Percentiles rank a stretch among this genome's conserved stretches.
phyloP scores from a whole-genome alignment of 2,888 invertebrate genomes.

The Selenia dentaria region DNA sequence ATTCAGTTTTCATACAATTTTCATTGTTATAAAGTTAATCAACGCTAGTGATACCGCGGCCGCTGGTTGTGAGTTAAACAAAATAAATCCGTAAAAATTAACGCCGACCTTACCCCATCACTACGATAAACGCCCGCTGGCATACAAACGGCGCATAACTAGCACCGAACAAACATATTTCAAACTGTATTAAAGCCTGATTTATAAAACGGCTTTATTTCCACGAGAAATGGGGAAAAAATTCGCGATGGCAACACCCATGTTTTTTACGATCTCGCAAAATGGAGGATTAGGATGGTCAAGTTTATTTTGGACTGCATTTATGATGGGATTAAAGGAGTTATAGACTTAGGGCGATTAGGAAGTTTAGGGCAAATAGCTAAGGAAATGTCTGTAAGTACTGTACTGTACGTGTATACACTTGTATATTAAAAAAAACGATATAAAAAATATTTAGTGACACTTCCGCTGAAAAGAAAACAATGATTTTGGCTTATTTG shows the following conservation, averaged over 20 bases:
- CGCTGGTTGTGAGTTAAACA: too few species aligned
- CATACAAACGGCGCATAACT: conserved; percentile 70
- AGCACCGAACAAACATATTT: conserved; percentile 59
- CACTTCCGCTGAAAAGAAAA: too few species aligned
- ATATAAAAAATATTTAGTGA: too few species aligned
- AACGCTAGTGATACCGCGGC: too few species aligned
- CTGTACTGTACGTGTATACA: too few species aligned
- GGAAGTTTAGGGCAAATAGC: conserved; percentile 10
- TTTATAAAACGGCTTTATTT: conserved; percentile 59
- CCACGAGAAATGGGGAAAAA: conserved; percentile 46
- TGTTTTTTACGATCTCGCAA: conserved; percentile 48
- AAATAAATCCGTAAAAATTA: conserved; percentile 2
- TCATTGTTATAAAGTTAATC: too few species aligned
- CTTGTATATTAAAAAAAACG: too few species aligned
- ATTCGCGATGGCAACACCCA: conserved; percentile 42
- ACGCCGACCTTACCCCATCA: conserved; percentile 23
- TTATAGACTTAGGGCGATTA: conserved; percentile 10
- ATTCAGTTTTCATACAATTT: too few species aligned
- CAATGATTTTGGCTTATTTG: too few species aligned
- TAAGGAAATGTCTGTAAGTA: too few species aligned
- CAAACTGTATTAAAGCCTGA: conserved; percentile 66
- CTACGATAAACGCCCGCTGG: conserved; percentile 38
- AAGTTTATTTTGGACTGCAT: conserved; percentile 36
- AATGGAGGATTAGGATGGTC: conserved; percentile 42
- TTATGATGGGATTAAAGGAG: conserved; percentile 29